Evolutionary conservation across 2,888 invertebrate species (phyloP), one percentile per base, ranked within the genome.

Genomic region (Clunio marinus): DNA sequence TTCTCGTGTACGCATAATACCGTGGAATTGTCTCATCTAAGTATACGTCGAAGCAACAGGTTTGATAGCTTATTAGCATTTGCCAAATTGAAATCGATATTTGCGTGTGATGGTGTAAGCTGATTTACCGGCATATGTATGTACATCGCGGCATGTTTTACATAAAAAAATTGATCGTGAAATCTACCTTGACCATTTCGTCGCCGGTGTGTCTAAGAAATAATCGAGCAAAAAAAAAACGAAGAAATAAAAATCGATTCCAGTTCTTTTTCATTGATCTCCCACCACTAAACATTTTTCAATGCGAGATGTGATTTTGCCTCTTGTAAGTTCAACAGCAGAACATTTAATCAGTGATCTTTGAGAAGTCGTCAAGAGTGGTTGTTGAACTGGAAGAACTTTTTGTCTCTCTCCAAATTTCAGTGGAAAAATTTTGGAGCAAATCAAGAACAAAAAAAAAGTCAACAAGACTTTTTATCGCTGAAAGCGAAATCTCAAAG

Each of bases 331-430:
- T 60, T 37, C 35, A 37, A 22, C 22, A 58, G 58, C 22, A 58
- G 20, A 57, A 15, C n/a, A 24, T 20, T 46, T 63, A 63, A 63
- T 63, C 63, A 63, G 63, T 63, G 63, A 63, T 63, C 63, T 45
- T 63, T 37, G 45, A 24, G 63, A 27, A 35, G 45, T 63, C 63
- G 46, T 22, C 22, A n/a, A 25, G 45, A 25, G 63, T 27, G 28
- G 63, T 45, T n/a, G n/a, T n/a, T 13, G 45, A 63, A 45, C 15
- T 25, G 15, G 27, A 27, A 62, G 37, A 62, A 37, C 41, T 51
- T 17, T 57, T 57, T 55, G 5, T 55, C 24, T 24, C 25, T 2
- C 22, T 27, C 22, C 5, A 27, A 57, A 8, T n/a, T 45, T 57
- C 45, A 3, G 27, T 8, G 13, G 13, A 45, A 17, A 63, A 63